These are phyloP conservation scores for Chionomys nivalis DNA, from an alignment of 2,113 vertebrate species.

Conservation along the genomic window DNA sequence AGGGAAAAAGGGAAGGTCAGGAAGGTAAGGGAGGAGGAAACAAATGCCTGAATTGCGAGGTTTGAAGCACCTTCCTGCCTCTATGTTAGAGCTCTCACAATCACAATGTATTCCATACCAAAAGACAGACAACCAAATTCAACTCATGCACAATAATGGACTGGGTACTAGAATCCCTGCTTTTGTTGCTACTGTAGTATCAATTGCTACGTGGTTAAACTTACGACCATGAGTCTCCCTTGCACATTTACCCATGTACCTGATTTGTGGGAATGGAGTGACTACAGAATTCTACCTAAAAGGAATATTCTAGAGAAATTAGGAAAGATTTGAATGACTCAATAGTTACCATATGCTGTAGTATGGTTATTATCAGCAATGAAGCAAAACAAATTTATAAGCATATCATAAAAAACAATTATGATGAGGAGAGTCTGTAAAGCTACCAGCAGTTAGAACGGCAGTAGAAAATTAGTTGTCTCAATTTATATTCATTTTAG, in stretches of 20 bases:
- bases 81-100: not conserved
- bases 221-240: not conserved
- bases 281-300: not conserved
- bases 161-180: not conserved
- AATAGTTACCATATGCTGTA: not conserved
- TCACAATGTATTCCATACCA: not conserved
- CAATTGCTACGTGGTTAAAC: not conserved
- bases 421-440: not conserved
- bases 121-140: not conserved
- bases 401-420: not conserved
- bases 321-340: conserved; percentile 10
- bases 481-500: conserved; percentile 8
- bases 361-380: not conserved
- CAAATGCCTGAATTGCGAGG: not conserved
- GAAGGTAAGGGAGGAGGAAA: not conserved
- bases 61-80: not conserved
- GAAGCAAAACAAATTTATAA: conserved; percentile 31
- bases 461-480: not conserved
- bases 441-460: not conserved
- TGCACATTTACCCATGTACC: not conserved
- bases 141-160: not conserved
- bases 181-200: not conserved
- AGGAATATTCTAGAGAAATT: not conserved
- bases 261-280: not conserved
- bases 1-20: not conserved